phyloP scores from a whole-genome alignment of 2,888 invertebrate genomes.

The Uropetala carovei region DNA sequence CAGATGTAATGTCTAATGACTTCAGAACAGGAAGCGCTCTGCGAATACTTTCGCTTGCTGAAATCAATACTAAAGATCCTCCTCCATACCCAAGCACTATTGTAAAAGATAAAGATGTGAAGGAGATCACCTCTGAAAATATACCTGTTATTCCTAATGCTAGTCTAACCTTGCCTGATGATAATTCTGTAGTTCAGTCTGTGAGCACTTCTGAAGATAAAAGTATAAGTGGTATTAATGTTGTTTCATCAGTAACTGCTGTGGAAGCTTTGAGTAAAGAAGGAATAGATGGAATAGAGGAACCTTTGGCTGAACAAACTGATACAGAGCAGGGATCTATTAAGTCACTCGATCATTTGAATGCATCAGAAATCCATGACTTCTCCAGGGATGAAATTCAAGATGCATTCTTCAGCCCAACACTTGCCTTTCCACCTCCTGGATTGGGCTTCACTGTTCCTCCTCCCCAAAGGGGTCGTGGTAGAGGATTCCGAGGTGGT shows the following conservation, averaged over 20 bases:
- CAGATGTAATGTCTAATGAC: conserved; percentile 4
- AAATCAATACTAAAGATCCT: conserved; percentile 38
- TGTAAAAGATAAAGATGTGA: not conserved
- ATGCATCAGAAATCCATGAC: conserved; percentile 15
- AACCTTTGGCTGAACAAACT: conserved; percentile 5
- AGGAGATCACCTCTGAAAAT: conserved; percentile 38
- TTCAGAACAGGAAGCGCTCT: conserved; percentile 32
- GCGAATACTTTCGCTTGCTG: conserved; percentile 41
- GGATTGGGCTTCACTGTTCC: conserved; percentile 56
- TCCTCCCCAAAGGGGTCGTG: conserved; percentile 44
- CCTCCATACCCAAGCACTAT: conserved; percentile 38
- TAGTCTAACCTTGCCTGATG: conserved; percentile 43
- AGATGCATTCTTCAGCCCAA: conserved; percentile 44
- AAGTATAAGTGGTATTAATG: conserved; percentile 9
- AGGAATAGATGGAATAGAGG: not conserved
- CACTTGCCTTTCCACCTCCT: conserved; percentile 51
- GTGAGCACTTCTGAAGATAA: conserved; percentile 45
- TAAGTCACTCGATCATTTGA: conserved; percentile 18
- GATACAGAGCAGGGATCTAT: conserved; percentile 34
- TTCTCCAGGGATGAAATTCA: conserved; percentile 35
- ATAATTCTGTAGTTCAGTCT: conserved; percentile 22
- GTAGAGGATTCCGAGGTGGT: conserved; percentile 36
- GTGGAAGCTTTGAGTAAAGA: conserved; percentile 18
- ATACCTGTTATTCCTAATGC: conserved; percentile 53
- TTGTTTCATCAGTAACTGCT: not conserved